Conservation (phyloP, 2,888 invertebrate species). For the Macropis europaea region DNA sequence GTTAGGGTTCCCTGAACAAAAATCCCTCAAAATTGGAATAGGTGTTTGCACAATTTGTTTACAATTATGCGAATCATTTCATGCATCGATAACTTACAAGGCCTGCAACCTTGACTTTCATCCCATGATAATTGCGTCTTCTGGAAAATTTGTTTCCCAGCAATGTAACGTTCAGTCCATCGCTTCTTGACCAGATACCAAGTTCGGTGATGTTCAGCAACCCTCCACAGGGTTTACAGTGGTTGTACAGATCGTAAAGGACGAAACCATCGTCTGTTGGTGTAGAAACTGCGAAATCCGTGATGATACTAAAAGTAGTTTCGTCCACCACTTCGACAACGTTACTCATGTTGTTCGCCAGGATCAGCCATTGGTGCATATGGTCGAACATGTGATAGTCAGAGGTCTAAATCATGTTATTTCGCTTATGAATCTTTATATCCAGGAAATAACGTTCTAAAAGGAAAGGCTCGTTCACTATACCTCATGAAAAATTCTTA, state of each 20-base stretch:
- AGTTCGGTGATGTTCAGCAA: conserved; percentile 61
- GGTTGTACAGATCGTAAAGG: conserved; percentile 69
- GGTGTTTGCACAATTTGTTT: not conserved
- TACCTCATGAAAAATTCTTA: conserved; percentile 42
- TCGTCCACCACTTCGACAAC: conserved; percentile 60
- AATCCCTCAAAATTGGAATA: too few species aligned
- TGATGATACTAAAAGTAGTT: conserved; percentile 62
- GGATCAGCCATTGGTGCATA: conserved; percentile 68
- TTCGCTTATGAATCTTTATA: not conserved
- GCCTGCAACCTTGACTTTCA: conserved; percentile 55
- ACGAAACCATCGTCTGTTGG: conserved; percentile 29
- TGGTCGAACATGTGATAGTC: conserved; percentile 56
- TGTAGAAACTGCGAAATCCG: conserved; percentile 66
- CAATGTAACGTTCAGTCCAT: conserved; percentile 57
- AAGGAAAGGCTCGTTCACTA: not conserved
- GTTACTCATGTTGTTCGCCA: conserved; percentile 52
- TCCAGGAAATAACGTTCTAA: not conserved
- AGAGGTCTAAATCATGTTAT: conserved; percentile 47
- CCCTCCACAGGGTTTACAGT: conserved; percentile 63
- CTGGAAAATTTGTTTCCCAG: conserved; percentile 57
- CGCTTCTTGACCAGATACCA: conserved; percentile 59
- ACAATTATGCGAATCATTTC: too few species aligned
- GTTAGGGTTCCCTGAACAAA: too few species aligned
- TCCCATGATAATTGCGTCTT: conserved; percentile 62
- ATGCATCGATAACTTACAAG: conserved; percentile 55